Evolutionary conservation across 2,797 vertebrate genomes (phyloP), one percentile per base, ranked within the genome.

Genomic region (Phalloptychus januarius): DNA sequence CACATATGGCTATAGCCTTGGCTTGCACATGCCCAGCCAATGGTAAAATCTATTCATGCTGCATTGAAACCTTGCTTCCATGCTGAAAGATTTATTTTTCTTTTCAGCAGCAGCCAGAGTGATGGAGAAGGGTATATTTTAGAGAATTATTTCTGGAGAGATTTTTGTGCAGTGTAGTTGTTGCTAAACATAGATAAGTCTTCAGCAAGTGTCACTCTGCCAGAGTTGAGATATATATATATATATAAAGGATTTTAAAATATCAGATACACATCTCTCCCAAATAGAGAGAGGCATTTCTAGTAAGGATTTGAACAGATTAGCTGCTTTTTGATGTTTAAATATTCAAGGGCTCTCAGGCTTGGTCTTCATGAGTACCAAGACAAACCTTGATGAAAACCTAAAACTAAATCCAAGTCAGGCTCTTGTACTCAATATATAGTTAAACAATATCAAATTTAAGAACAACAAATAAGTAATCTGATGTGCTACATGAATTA

Each of bases 51-150:
- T 86, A 86, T 77, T 90, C 95, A 95, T 95, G 95, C 94, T 93
- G 93, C 92, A 92, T 93, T 93, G 91, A 95, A 94, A 95, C 88
- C 83, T 93, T 92, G 92, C 92, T 92, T 91, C 77, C 91, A 95
- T 94, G 93, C 90, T 93, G 87, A 86, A 87, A 65, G 79, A 84
- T 83, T 73, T 87, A 3, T 18, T 25, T 13, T 63, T 73, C 7
- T 75, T 71, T 78, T 72, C 56, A 86, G 86, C 85, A 86, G 86
- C 88, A 82, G 63, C 44, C 88, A 84, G 72, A 86, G 58, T 82
- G 84, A 86, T 77, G 80, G 79, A 72, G 46, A 88, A 80, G 15
- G 6, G 61, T 76, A 79, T 75, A 86, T 74, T 82, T 81, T 77
- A 83, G 58, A 82, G 80, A 89, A 81, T 82, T 79, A 86, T 87